Evolutionary conservation across 2,797 vertebrate genomes (phyloP).

Genomic region (Sternotherus odoratus): DNA sequence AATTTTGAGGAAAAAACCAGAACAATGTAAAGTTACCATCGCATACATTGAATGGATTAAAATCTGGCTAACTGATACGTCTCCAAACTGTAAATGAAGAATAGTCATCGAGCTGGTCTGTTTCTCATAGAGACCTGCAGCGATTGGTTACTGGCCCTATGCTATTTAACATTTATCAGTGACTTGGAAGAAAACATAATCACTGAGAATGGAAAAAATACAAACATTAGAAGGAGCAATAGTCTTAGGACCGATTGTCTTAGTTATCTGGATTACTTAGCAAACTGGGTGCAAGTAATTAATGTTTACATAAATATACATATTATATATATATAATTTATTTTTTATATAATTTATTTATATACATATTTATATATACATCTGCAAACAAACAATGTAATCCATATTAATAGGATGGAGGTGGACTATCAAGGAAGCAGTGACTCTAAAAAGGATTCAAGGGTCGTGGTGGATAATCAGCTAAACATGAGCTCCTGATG

Average conservation of each 20-base stretch:
- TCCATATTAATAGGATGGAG: background rate
- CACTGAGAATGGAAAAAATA: background rate
- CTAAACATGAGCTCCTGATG: background rate
- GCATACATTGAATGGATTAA: background rate
- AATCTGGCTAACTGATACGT: background rate
- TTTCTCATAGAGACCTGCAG: background rate
- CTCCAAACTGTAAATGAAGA: background rate
- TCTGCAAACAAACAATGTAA: background rate
- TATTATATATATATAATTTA: too few relatives aligned
- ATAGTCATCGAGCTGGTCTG: background rate
- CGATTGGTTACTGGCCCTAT: background rate
- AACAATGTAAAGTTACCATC: background rate
- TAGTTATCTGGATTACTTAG: background rate
- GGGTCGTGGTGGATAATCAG: background rate
- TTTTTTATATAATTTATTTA: too few relatives aligned
- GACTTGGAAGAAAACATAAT: background rate
- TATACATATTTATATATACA: background rate
- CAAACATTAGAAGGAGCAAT: background rate
- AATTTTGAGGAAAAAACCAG: background rate
- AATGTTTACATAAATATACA: background rate
- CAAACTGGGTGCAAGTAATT: background rate
- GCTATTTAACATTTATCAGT: background rate
- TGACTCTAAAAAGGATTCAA: background rate
- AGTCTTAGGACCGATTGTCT: background rate
- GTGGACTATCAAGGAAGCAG: background rate